phyloP scores from a whole-genome alignment of 1,140 invertebrate genomes.

The Drosophila serrata region DNA sequence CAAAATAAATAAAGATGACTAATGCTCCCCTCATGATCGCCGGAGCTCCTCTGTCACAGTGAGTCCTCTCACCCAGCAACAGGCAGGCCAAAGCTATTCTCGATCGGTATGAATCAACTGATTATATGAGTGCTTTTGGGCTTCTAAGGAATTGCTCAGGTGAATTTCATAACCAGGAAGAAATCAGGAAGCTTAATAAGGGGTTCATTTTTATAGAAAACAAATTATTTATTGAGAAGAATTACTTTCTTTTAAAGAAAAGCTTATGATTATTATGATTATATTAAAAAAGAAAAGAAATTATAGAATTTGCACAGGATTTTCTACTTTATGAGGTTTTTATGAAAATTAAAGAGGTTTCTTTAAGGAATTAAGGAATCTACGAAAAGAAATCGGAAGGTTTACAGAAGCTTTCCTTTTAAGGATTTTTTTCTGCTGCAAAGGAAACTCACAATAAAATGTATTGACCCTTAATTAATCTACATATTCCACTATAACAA shows the following conservation, averaged over 20 bases:
- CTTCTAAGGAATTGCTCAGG: background rate
- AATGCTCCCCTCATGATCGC: conserved; percentile 10
- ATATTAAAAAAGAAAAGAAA: background rate
- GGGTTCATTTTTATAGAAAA: background rate
- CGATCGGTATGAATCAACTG: conserved; percentile 28
- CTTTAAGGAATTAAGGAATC: too few species aligned
- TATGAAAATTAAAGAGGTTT: too few species aligned
- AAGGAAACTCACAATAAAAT: background rate
- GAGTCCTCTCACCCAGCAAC: conserved; percentile 32
- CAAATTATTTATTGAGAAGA: background rate
- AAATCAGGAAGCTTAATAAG: background rate
- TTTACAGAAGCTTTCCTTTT: too few species aligned
- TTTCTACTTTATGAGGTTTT: too few species aligned
- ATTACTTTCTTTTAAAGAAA: background rate
- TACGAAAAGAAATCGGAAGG: too few species aligned
- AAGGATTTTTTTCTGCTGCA: background rate
- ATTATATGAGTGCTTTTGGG: background rate
- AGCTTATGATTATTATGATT: too few species aligned
- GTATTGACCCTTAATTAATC: too few species aligned
- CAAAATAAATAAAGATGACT: conserved; percentile 48
- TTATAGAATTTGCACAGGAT: too few species aligned
- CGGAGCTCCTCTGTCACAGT: conserved; percentile 16
- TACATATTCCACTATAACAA: background rate
- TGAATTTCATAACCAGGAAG: background rate
- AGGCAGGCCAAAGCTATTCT: conserved; percentile 13